phyloP scores from a whole-genome alignment of 2,797 vertebrate genomes.

The Oophaga sylvatica region DNA sequence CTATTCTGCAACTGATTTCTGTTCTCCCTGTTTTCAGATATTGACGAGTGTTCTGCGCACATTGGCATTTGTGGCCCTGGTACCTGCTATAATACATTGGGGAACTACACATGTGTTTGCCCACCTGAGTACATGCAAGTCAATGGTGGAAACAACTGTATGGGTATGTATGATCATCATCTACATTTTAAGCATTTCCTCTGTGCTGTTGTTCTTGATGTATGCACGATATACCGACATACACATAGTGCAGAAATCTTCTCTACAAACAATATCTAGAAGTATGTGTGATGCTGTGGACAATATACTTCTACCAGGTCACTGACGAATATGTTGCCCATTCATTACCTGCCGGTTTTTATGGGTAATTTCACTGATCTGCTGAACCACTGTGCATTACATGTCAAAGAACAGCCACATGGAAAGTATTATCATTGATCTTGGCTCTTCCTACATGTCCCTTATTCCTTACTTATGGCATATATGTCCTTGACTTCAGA shows the following conservation, averaged over 20 bases:
- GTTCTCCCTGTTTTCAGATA: conserved; percentile 75
- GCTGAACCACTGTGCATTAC: background rate
- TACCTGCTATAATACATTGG: conserved; percentile 92
- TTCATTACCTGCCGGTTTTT: background rate
- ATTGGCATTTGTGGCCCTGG: conserved; percentile 89
- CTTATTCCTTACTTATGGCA: background rate
- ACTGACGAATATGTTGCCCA: too few species aligned
- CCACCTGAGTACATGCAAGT: conserved; percentile 94
- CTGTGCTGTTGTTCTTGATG: background rate
- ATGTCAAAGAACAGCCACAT: background rate
- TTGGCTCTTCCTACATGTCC: background rate
- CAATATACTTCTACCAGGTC: too few species aligned
- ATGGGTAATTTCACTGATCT: background rate
- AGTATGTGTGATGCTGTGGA: too few species aligned
- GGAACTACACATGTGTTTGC: conserved; percentile 93
- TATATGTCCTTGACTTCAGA: conserved; percentile 72
- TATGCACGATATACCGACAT: background rate
- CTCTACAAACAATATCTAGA: too few species aligned
- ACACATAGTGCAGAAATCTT: background rate
- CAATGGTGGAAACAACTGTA: conserved; percentile 91
- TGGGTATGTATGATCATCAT: conserved; percentile 78
- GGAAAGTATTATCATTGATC: background rate
- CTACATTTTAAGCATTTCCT: background rate
- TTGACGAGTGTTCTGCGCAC: conserved; percentile 87
- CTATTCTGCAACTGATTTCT: background rate